Evolutionary conservation across 2,797 vertebrate species (phyloP), one percentile per base, ranked within the genome.

Genomic region (Parotocinclus haroldoi): DNA sequence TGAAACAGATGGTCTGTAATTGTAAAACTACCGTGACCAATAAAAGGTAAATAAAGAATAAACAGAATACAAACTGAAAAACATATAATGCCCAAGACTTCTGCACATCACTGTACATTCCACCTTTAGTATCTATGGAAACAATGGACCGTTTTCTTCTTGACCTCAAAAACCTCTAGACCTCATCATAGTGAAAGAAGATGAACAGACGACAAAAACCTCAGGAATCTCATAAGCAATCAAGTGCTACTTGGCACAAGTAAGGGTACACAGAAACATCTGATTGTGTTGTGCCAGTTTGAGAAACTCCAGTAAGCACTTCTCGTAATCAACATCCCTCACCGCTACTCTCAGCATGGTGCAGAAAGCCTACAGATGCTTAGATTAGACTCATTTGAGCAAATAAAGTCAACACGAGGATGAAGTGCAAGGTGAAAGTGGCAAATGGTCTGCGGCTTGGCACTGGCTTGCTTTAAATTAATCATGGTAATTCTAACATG

Each of bases 371-470:
- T 39, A 38, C 38, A 50, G 19, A 39, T 38, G 19, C 53, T 45
- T 61, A 72, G 73, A 72, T 71, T 65, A 72, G 45, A 11, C 49
- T 46, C 58, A 72, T 68, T 72, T 72, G 52, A 57, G 39, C 60
- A 68, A 49, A 68, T 71, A 52, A 68, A 60, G 45, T 60, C 37
- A 10, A 46, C 49, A 19, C 46, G 50, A 64, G 52, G n/a, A 19
- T n/a, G 17, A 52, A 7, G 42, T 8, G 18, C n/a, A 14, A 58
- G n/a, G 12, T 3, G 10, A n/a, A 42, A 53, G 59, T 8, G 6
- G 14, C 14, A 17, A 50, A 5, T 9, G 19, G 49, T 39, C 39
- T 56, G 45, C 39, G 16, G 6, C 12, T 46, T 44, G 36, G 9
- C 53, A 36, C 27, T 54, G 14, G 44, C 10, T n/a, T n/a, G n/a